Evolutionary conservation across 2,888 invertebrate genomes (phyloP), one percentile per base, ranked within the genome.

Genomic region (Hypercompe scribonia): DNA sequence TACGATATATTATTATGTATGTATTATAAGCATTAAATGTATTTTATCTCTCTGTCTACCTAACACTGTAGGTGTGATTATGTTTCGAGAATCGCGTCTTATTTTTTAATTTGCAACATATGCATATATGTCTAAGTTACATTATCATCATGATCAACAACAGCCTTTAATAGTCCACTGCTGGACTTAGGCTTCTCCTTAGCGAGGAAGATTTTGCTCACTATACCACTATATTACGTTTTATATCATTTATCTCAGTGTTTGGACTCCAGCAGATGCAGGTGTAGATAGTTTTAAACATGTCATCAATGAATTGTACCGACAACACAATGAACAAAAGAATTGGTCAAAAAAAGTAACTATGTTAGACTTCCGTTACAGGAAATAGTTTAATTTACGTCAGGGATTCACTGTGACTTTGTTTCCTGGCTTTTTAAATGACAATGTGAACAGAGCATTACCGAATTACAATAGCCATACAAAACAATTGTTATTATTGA

Each of bases 401-500:
- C 76, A 82, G 77, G 70, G 79, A 79, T 75, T 75, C 63, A 72
- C 72, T 70, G 71, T 82, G 75, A 77, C 79, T 75, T 78, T 78
- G 74, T 81, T 82, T 85, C 85, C 84, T 79, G 81, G 73, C 79
- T 77, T 70, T 79, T 81, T 77, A 78, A 63, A 74, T 77, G 21
- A 68, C 68, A 68, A 61, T 76, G 71, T 77, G 78, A 78, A 78
- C 78, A 77, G 71, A 81, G 77, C 78, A 75, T 75, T 78, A 81
- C 73, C 74, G 73, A 78, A 75, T 72, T 66, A 84, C 85, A 81
- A 86, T 80, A 82, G 79, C 75, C 65, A 39, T 71, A 77, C 67
- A 78, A 80, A 82, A 79, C 78, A 18, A 80, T 85, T 85, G 86
- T 84, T 83, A 81, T 79, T 77, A 77, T 78, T 80, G 78, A 76